Conservation (phyloP, 23 tunicate species). For the Aplidium turbinatum region DNA sequence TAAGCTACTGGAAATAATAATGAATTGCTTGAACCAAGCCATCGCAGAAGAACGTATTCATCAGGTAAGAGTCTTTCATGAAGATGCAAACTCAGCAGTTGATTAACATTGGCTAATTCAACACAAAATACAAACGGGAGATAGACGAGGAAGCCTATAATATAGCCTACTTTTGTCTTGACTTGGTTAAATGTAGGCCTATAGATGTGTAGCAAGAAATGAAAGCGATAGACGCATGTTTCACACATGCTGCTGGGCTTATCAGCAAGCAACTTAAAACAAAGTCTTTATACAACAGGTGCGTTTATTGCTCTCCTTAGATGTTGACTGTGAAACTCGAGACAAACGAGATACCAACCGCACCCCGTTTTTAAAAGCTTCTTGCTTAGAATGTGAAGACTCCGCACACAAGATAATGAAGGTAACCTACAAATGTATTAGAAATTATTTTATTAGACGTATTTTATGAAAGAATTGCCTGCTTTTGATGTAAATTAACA, state of each 20-base stretch:
- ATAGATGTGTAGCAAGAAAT: too few relatives aligned
- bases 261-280: background rate
- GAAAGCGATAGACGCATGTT: too few relatives aligned
- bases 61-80: constrained; percentile 34
- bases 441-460: too few relatives aligned
- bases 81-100: background rate
- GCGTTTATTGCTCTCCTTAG: constrained; percentile 60
- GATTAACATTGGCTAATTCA: background rate
- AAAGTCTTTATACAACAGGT: constrained; percentile 48
- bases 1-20: too few relatives aligned
- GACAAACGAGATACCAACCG: constrained; percentile 71
- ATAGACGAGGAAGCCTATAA: too few relatives aligned
- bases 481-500: too few relatives aligned
- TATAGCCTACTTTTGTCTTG: too few relatives aligned
- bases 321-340: constrained; percentile 62
- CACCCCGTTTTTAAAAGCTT: constrained; percentile 76
- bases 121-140: background rate
- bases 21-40: constrained; percentile 81
- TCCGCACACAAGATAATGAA: constrained; percentile 62
- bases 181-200: too few relatives aligned
- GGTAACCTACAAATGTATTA: too few relatives aligned
- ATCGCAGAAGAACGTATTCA: constrained; percentile 81
- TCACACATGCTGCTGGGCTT: too few relatives aligned
- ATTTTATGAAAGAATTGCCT: too few relatives aligned
- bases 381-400: constrained; percentile 51